Base-by-base conservation (phyloP, 2,113 vertebrate species). In the Chamaetylas fuelleborni region DNA sequence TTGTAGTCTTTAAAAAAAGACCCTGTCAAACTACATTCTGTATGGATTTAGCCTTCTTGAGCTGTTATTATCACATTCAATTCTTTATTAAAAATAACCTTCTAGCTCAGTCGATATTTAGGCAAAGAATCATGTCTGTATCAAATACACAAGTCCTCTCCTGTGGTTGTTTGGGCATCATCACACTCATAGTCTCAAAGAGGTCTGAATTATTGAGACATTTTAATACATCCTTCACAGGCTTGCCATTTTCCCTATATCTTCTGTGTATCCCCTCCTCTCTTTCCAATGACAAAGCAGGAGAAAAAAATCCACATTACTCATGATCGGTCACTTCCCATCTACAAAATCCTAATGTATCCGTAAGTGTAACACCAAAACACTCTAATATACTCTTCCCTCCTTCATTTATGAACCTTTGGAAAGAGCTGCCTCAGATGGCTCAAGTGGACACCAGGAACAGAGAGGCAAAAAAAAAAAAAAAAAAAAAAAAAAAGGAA, bases 381-480 rank as follows among this genome's bases (percentile, higher is more conserved):
- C 40, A 64, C 19, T 29, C 58, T 45, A 38, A 42, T 9, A 4
- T 29, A 53, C 23, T 42, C 54, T 66, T 31, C 8, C 23, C 26
- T 11, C 4, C 36, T 67, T 33, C 6, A 3, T 19, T 48, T 28
- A 19, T 25, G n/a, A 92, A 14, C 25, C 17, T 24, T 47, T 24
- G 28, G 9, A 62, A 61, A 62, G 18, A 47, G 24, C 6, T 70
- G 17, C 28, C 19, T 6, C 22, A 74, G 25, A 26, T 6, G 36
- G 15, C 42, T 88, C 33, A 57, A 42, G 56, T 1, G 67, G 33
- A 40, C 20, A 58, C 26, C 14, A 11, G 56, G 79, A 78, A 74
- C 8, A 22, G 7, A n/a, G 9, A 6, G 8, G 3, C 2, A 1
- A 1, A 18, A 15, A 19, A 24, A 7, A 10, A 13, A 8, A 8